Evolutionary conservation across 2,888 invertebrate species (phyloP).

Genomic region (Lithophane socia): DNA sequence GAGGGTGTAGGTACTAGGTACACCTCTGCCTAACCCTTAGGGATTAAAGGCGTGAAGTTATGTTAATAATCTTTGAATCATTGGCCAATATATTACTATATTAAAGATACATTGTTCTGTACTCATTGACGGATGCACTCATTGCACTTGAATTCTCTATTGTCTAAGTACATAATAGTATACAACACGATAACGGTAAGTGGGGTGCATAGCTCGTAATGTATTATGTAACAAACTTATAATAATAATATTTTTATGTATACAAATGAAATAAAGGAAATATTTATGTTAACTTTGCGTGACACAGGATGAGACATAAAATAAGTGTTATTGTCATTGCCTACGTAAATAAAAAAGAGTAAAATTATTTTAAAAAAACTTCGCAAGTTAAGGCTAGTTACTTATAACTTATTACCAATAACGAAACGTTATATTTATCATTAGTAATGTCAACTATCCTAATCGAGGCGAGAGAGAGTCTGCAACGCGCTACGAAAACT

Average conservation of each 20-base stretch:
- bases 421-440: background rate
- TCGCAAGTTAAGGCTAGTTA: no score
- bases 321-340: background rate
- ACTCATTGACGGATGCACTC: conserved; percentile 8
- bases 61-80: no score
- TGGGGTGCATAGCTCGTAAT: background rate
- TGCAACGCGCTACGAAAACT: background rate
- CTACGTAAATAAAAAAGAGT: background rate
- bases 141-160: conserved; percentile 28
- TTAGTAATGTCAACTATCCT: background rate
- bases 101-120: conserved; percentile 6
- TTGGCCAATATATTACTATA: background rate
- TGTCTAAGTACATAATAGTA: conserved; percentile 1
- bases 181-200: background rate
- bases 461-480: background rate
- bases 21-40: no score
- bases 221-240: background rate
- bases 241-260: background rate
- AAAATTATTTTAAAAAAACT: background rate
- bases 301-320: background rate
- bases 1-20: no score
- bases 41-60: no score
- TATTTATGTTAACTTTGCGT: background rate
- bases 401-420: background rate
- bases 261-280: no score